Evolutionary conservation across 2,113 vertebrate species (phyloP).

Genomic region (Centropristis striata): DNA sequence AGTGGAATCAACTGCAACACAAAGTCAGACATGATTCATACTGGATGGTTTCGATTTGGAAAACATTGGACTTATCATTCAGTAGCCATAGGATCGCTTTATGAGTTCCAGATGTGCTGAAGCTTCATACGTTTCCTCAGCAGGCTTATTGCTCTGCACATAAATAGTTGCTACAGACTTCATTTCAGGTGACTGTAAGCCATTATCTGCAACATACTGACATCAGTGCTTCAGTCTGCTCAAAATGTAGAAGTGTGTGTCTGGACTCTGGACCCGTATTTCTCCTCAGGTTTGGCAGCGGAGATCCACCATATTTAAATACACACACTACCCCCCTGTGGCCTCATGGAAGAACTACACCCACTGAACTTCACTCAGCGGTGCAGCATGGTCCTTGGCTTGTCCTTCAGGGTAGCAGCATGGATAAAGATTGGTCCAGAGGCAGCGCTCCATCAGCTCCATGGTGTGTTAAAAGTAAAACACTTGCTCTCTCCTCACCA

Average conservation of each 20-base stretch:
- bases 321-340: constrained; percentile 40
- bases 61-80: constrained; percentile 11
- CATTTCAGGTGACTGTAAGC: background rate
- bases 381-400: background rate
- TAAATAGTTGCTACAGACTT: constrained; percentile 1
- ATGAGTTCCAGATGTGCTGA: constrained; percentile 14
- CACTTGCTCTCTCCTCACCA: constrained; percentile 72
- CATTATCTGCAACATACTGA: background rate
- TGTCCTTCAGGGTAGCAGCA: background rate
- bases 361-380: background rate
- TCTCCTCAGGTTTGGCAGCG: background rate
- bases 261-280: constrained; percentile 1
- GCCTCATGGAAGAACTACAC: constrained; percentile 30
- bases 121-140: background rate
- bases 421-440: background rate
- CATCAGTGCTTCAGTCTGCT: background rate
- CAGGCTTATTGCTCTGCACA: constrained; percentile 52
- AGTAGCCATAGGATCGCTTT: background rate
- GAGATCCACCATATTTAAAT: background rate
- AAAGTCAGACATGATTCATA: background rate
- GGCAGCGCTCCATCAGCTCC: background rate
- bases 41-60: constrained; percentile 1
- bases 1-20: background rate
- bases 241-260: background rate
- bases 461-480: background rate